phyloP scores from a whole-genome alignment of 2,113 vertebrate genomes.

The Catharus minimus region DNA sequence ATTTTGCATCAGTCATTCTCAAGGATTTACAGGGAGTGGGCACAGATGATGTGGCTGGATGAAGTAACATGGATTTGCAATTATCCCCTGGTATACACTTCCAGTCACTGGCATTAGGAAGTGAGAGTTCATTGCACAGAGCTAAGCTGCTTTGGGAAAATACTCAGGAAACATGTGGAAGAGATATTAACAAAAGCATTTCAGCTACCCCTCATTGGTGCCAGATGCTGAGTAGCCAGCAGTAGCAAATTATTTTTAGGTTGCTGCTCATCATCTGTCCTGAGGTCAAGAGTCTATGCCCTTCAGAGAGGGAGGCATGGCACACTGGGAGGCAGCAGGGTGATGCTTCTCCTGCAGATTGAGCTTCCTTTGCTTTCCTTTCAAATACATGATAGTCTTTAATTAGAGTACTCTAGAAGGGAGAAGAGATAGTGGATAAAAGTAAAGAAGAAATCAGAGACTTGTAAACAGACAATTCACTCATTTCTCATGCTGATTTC shows the following conservation, averaged over 20 bases:
- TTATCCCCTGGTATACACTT: neutral
- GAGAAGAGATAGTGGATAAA: neutral
- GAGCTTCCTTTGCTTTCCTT: neutral
- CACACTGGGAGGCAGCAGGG: neutral
- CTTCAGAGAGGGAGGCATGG: neutral
- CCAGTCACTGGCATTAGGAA: slow-evolving; percentile 30
- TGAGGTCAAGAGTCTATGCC: neutral
- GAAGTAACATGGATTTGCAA: slow-evolving; percentile 18
- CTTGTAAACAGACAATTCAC: neutral
- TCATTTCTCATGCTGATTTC: neutral
- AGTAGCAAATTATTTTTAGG: slow-evolving; percentile 13
- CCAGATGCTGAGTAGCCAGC: slow-evolving; percentile 17
- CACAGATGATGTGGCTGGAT: neutral
- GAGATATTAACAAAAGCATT: slow-evolving; percentile 24
- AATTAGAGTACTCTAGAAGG: neutral
- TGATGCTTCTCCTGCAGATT: neutral
- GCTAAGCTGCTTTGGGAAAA: slow-evolving; percentile 60
- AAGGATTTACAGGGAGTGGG: neutral
- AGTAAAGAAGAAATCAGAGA: neutral
- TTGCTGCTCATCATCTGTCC: neutral
- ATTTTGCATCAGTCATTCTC: neutral
- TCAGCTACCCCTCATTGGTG: neutral
- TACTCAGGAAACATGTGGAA: slow-evolving; percentile 34
- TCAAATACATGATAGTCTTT: neutral
- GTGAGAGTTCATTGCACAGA: neutral